Percentiles rank a stretch among this genome's conserved stretches.
Conservation (phyloP, 1,140 invertebrate genomes). For the Himalopsyche phryganea region DNA sequence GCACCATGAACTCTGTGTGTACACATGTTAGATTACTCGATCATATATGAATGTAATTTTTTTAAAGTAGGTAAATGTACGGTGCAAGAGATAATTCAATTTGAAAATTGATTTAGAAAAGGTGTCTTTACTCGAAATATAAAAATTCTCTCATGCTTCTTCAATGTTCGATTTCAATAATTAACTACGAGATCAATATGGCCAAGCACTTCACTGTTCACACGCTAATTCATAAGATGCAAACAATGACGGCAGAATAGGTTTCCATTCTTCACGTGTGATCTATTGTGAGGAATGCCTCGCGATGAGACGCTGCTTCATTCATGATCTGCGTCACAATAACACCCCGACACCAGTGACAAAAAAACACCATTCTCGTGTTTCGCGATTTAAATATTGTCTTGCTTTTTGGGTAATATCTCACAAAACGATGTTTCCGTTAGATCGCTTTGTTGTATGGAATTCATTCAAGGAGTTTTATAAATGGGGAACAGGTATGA, state of each 20-base stretch:
- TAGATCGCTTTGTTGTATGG: neutral
- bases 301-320: slow-evolving; percentile 18
- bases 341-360: slow-evolving; percentile 10
- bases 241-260: slow-evolving; percentile 24
- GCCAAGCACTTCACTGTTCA: too few species aligned
- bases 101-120: too few species aligned
- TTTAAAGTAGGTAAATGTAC: too few species aligned
- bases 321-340: slow-evolving; percentile 15
- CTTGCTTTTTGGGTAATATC: neutral
- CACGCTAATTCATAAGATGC: slow-evolving; percentile 4
- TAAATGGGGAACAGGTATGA: neutral
- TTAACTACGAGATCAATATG: too few species aligned
- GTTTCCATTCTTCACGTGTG: slow-evolving; percentile 26
- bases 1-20: too few species aligned
- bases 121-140: too few species aligned
- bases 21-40: too few species aligned
- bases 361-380: slow-evolving; percentile 8
- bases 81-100: too few species aligned
- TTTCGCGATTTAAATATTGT: slow-evolving; percentile 9
- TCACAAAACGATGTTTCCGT: slow-evolving; percentile 8
- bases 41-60: too few species aligned
- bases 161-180: too few species aligned
- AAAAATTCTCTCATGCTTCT: too few species aligned
- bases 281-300: slow-evolving; percentile 23
- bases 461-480: neutral